phyloP scores from a whole-genome alignment of 2,888 invertebrate genomes.

The Drosophila subsilvestris region DNA sequence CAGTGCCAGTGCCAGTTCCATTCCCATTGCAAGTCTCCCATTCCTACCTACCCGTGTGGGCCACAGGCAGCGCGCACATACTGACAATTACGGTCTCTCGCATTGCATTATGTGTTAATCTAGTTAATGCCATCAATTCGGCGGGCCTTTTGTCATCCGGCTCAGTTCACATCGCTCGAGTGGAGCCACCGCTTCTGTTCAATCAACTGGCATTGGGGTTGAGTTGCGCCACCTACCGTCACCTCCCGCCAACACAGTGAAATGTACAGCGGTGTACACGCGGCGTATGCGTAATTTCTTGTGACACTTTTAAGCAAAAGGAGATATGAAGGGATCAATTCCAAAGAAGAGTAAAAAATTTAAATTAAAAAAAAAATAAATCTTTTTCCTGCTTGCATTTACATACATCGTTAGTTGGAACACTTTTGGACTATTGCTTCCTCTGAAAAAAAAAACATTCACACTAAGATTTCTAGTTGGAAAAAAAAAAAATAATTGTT shows the following conservation, averaged over 20 bases:
- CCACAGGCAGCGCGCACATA: background rate
- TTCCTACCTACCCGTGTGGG: background rate
- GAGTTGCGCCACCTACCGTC: background rate
- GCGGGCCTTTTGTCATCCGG: conserved; percentile 18
- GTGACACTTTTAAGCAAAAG: background rate
- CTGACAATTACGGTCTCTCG: conserved; percentile 38
- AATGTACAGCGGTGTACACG: background rate
- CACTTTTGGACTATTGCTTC: background rate
- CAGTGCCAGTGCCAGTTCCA: conserved; percentile 2
- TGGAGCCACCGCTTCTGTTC: conserved; percentile 11
- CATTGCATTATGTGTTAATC: conserved; percentile 48
- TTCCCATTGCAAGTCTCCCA: background rate
- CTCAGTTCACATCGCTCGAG: conserved; percentile 32
- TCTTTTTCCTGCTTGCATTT: too few species aligned
- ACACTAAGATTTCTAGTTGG: background rate
- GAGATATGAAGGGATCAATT: background rate
- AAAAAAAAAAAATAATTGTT: background rate
- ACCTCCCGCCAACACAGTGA: background rate
- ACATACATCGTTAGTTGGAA: background rate
- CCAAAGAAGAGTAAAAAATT: too few species aligned
- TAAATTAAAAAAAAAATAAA: too few species aligned
- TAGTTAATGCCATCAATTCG: conserved; percentile 44
- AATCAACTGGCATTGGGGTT: background rate
- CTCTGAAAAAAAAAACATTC: background rate
- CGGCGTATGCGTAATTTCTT: conserved; percentile 32